Base-by-base conservation (phyloP, 2,797 vertebrate genomes). In the Notoglanidium macrostoma region DNA sequence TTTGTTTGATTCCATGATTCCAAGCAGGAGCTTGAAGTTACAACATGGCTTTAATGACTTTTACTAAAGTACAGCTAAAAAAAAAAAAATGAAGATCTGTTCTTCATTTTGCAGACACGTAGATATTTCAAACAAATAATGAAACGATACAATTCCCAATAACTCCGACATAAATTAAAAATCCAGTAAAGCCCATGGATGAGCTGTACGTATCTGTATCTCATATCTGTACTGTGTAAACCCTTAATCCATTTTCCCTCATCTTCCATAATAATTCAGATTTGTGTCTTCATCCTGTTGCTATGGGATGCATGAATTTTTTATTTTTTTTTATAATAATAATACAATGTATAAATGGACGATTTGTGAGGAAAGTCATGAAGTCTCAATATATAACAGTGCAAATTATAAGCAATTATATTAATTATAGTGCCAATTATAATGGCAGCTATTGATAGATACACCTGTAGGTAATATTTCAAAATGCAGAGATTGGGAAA, bases 391-490 rank as follows among this genome's bases (percentile, higher is more conserved):
- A 54, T 74, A 67, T 80, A 74, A 35, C 83, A 32, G 73, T 74
- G 73, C 55, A 79, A 83, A 86, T 84, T 68, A 86, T 35, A 78
- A 82, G 85, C 67, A 86, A 87, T 89, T 87, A 89, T 49, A 89
- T 80, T 84, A 87, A 87, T 89, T 90, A 74, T 80, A 77, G 65
- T 46, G 29, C 32, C 26, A 65, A 54, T 85, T 83, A 44, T 61
- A 61, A 80, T 70, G 74, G 54, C 83, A 55, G 65, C 87, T 67
- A 51, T 63, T 89, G 44, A 84, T 77, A 55, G 32, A 84, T 86
- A 84, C 73, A 90, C 85, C 83, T 88, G 87, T 59, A 19, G 68
- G 51, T 26, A 35, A 67, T 80, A 85, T 73, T 32, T 29, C 8
- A 1, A 32, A 55, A 44, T 26, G 44, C 5, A 14, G 11, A 61